Base-by-base conservation (phyloP, 1,140 invertebrate species). In the Euwallacea similis region DNA sequence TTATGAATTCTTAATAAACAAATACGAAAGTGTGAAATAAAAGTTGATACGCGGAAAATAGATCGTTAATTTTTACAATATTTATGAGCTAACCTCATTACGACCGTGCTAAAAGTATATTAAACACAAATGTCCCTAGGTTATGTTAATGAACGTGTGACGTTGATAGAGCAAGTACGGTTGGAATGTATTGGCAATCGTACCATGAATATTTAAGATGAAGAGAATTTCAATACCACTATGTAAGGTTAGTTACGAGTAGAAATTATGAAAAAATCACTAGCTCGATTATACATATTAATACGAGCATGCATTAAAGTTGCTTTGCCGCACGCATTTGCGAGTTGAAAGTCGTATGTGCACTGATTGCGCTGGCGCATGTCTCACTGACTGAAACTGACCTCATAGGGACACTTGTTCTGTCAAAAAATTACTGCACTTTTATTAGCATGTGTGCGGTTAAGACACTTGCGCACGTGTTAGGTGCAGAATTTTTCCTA, bases 181-280 rank as follows among this genome's bases (percentile, higher is more conserved):
- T 53, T n/a, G 50, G 15, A 53, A 53, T 53, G 50, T 53, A 53
- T 53, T 53, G 50, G 50, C 50, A 53, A 53, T 53, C 50, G 15
- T 53, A 15, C 50, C 11, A 53, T 53, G 50, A 53, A 53, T 53
- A 53, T n/a, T 53, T 53, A n/a, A 53, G 50, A 53, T 53, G 11
- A 53, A 9, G 15, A 53, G 50, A 53, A 53, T 53, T 11, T 53
- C 15, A 53, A 53, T 53, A 53, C 50, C 11, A 53, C 50, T 11
- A n/a, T 53, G 15, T 53, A 53, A 53, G 50, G 21, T 33, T 33
- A 33, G 21, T 33, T 33, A 33, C 21, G 21, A 33, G 21, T 33
- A 33, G 21, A 33, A 33, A 33, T 33, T 33, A 33, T 33, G 21
- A 33, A 33, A 33, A 33, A 33, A 33, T 33, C 21, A 33, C 21